phyloP scores from a whole-genome alignment of 2,113 vertebrate genomes.

The Solea solea region DNA sequence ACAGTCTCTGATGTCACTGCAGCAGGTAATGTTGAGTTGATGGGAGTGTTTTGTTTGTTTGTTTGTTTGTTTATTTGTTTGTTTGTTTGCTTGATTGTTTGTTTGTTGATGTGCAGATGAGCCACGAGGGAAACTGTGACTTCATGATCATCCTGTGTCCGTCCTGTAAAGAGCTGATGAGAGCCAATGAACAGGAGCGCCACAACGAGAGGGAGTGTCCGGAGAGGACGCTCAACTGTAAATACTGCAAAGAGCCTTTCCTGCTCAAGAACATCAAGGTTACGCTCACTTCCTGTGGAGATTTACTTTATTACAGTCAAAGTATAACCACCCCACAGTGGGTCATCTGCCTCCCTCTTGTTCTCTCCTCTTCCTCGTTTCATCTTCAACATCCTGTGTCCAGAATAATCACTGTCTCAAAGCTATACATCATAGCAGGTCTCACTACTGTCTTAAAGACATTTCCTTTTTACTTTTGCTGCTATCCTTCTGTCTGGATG shows the following conservation, averaged over 20 bases:
- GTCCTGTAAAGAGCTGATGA: slow-evolving; percentile 83
- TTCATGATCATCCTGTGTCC: slow-evolving; percentile 84
- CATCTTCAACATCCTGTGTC: no score
- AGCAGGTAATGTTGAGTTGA: no score
- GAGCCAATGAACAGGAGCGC: slow-evolving; percentile 84
- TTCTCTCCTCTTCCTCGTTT: no score
- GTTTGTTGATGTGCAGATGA: slow-evolving; percentile 59
- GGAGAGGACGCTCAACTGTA: slow-evolving; percentile 85
- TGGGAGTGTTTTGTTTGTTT: background rate
- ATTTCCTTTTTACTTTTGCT: no score
- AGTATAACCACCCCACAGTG: background rate
- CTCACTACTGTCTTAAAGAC: no score
- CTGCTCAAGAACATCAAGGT: slow-evolving; percentile 82
- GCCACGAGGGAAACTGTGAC: slow-evolving; percentile 83
- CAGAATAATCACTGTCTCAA: no score
- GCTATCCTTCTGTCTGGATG: no score
- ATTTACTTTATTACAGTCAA: background rate
- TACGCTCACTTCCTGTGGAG: background rate
- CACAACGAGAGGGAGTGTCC: slow-evolving; percentile 87
- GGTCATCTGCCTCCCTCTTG: no score
- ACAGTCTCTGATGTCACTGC: no score
- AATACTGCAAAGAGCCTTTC: slow-evolving; percentile 84
- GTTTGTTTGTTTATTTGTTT: slow-evolving; percentile 10
- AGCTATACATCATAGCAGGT: no score
- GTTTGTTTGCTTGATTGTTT: background rate